These are phyloP conservation scores for Lysandra bellargus DNA, from an alignment of 2,888 invertebrate species.

Conservation along the genomic window DNA sequence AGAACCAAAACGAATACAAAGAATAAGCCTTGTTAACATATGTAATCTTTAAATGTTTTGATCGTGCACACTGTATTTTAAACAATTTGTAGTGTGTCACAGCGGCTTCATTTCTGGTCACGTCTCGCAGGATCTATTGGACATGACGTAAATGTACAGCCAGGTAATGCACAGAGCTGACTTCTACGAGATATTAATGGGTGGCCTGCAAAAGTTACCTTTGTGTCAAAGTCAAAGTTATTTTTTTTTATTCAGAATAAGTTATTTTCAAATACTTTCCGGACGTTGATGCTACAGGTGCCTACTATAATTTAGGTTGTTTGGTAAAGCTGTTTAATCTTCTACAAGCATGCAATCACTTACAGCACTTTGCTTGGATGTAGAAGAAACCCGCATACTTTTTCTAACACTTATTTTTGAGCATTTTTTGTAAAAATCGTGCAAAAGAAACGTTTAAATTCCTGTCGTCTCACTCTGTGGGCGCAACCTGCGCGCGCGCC, in stretches of 20 bases:
- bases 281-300: no score
- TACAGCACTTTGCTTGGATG: background rate
- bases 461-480: slow-evolving; percentile 43
- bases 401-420: background rate
- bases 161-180: background rate
- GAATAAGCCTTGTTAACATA: slow-evolving; percentile 20
- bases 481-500: slow-evolving; percentile 65
- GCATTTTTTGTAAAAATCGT: background rate
- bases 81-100: slow-evolving; percentile 33
- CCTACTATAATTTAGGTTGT: background rate
- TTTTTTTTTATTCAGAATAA: no score
- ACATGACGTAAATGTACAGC: slow-evolving; percentile 13
- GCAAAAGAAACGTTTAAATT: slow-evolving; percentile 40
- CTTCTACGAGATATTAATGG: background rate
- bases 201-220: background rate
- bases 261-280: no score
- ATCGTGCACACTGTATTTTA: slow-evolving; percentile 33
- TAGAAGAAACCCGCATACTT: background rate
- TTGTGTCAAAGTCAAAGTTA: background rate
- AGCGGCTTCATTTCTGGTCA: slow-evolving; percentile 15
- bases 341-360: background rate
- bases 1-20: slow-evolving; percentile 6
- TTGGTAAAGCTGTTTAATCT: background rate
- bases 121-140: slow-evolving; percentile 30
- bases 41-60: slow-evolving; percentile 31